Evolutionary conservation across 2,113 vertebrate species (phyloP).

Genomic region (Eurystomus gularis): DNA sequence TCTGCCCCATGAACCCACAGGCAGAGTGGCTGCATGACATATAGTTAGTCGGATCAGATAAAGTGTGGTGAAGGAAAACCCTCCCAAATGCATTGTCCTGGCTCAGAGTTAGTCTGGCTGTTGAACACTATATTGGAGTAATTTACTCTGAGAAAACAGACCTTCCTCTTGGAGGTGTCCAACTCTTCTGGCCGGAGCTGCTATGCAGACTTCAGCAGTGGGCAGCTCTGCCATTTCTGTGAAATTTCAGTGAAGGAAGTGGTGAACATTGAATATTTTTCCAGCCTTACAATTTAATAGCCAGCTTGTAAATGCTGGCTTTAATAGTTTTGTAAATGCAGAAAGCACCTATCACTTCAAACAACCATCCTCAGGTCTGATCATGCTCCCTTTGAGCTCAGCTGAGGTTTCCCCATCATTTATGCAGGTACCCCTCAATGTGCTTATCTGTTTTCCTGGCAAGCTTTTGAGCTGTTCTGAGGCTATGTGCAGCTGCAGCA

Average conservation of each 20-base stretch:
- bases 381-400: background rate
- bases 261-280: background rate
- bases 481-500: background rate
- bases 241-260: background rate
- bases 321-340: background rate
- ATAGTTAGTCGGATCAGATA: background rate
- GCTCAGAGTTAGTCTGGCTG: background rate
- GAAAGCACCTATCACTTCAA: fast-evolving
- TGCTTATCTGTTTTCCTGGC: background rate
- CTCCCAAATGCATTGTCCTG: background rate
- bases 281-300: background rate
- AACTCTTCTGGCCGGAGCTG: background rate
- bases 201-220: background rate
- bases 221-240: background rate
- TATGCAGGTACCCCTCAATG: background rate
- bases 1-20: background rate
- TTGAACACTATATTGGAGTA: background rate
- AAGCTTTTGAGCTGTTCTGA: background rate
- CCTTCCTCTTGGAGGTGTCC: background rate
- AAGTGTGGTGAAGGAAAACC: background rate
- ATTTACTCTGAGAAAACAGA: background rate
- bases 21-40: background rate
- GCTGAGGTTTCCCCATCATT: background rate
- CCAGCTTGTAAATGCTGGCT: background rate
- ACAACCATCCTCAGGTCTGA: background rate